A percentile compares a stretch with the other conserved stretches of the same genome.
Evolutionary conservation across 2,113 vertebrate species (phyloP).

Genomic region (Prolemur simus): DNA sequence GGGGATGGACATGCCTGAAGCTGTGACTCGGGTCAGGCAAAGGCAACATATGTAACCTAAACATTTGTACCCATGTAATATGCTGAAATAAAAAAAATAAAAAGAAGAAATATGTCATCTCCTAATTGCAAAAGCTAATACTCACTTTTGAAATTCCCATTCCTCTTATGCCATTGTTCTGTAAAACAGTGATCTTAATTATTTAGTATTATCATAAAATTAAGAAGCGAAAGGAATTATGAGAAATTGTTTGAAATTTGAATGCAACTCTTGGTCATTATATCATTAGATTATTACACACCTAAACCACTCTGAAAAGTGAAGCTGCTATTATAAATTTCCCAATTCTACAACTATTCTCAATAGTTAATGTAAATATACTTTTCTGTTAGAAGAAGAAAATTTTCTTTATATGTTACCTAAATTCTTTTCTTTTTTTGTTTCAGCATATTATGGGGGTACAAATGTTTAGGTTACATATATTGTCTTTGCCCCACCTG

Average conservation of each 20-base stretch:
- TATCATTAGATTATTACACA: neutral
- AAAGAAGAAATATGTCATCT: neutral
- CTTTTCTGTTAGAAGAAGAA: constrained; percentile 50
- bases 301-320: neutral
- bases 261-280: neutral
- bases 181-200: constrained; percentile 67
- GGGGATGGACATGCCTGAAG: too few relatives aligned
- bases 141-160: constrained; percentile 64
- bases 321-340: constrained; percentile 24
- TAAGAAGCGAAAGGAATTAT: constrained; percentile 29
- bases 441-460: too few relatives aligned
- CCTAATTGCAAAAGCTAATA: constrained; percentile 34
- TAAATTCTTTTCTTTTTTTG: constrained; percentile 23
- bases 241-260: constrained; percentile 20
- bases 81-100: too few relatives aligned
- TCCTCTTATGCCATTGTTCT: constrained; percentile 51
- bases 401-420: constrained; percentile 61
- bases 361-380: constrained; percentile 42
- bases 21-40: too few relatives aligned
- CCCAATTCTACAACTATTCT: neutral
- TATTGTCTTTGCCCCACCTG: too few relatives aligned
- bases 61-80: too few relatives aligned
- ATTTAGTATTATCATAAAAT: constrained; percentile 36
- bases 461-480: too few relatives aligned
- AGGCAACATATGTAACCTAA: too few relatives aligned